Conservation (phyloP, 2,888 invertebrate species). For the Parnassius mnemosyne region DNA sequence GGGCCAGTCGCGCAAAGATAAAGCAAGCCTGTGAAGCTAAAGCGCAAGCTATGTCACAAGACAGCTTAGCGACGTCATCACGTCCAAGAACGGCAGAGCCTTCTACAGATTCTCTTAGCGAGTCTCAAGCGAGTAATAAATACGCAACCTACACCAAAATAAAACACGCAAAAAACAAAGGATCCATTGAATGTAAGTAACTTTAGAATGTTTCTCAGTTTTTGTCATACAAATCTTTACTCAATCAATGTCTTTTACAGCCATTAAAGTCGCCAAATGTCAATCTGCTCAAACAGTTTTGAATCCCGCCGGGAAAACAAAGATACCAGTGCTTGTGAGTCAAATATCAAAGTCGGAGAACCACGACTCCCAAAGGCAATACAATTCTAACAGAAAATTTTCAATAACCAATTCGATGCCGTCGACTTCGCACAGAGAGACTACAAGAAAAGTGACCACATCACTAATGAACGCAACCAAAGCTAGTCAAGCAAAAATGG, state of each 20-base stretch:
- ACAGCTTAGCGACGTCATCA: conserved; percentile 71
- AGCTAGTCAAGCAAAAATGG: conserved; percentile 80
- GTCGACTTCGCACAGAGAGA: conserved; percentile 17
- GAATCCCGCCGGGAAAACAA: conserved; percentile 41
- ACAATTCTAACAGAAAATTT: conserved; percentile 4
- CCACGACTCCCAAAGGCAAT: background rate
- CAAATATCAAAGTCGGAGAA: conserved; percentile 35
- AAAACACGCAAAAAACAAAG: conserved; percentile 48
- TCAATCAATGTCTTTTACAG: background rate
- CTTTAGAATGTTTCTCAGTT: background rate
- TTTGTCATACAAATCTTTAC: background rate
- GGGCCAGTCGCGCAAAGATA: conserved; percentile 50
- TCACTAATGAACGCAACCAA: conserved; percentile 80
- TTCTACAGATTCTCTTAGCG: conserved; percentile 68
- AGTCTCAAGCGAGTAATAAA: conserved; percentile 62
- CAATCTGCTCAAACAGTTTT: conserved; percentile 33
- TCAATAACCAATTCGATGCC: conserved; percentile 1
- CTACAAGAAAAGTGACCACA: conserved; percentile 42
- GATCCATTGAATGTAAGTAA: conserved; percentile 57
- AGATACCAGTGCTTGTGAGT: conserved; percentile 58
- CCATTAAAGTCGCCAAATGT: conserved; percentile 30
- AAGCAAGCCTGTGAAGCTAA: conserved; percentile 52
- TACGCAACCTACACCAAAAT: conserved; percentile 67
- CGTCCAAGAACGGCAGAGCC: conserved; percentile 70
- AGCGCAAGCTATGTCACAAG: conserved; percentile 67